Conservation (phyloP, 2,797 vertebrate species). For the Micrastur ruficollis region DNA sequence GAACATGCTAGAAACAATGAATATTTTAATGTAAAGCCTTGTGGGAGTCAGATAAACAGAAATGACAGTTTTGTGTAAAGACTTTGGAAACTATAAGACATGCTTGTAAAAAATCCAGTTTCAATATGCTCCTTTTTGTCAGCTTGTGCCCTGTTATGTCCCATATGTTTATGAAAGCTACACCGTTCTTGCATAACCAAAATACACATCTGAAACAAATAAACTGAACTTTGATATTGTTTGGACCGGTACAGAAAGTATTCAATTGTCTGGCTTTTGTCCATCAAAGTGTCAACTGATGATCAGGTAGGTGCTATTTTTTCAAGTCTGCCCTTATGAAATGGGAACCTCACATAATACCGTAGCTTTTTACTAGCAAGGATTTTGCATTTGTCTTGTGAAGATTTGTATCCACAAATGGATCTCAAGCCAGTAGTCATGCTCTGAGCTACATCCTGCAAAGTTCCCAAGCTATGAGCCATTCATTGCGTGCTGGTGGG, state of each 20-base stretch:
- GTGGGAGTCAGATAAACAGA: neutral
- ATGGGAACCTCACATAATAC: neutral
- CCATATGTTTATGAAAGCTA: neutral
- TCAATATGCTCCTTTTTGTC: neutral
- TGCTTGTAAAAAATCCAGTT: neutral
- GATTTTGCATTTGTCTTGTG: neutral
- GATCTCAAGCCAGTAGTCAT: neutral
- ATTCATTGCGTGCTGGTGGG: neutral
- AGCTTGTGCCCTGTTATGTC: neutral
- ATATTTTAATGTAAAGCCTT: neutral
- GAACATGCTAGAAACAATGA: neutral
- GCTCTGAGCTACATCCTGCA: neutral
- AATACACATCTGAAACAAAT: neutral
- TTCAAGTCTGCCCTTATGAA: neutral
- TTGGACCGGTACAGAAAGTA: neutral
- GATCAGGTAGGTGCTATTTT: neutral
- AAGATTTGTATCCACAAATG: neutral
- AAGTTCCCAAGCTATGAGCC: neutral
- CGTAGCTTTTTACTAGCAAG: neutral
- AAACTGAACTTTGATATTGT: neutral
- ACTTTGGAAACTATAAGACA: neutral
- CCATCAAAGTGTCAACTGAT: neutral
- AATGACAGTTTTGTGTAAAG: neutral
- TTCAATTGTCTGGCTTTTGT: neutral
- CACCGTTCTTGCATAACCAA: neutral